These are phyloP conservation scores for Gnatocerus cornutus DNA, from an alignment of 2,888 invertebrate genomes.

Conservation along the genomic window DNA sequence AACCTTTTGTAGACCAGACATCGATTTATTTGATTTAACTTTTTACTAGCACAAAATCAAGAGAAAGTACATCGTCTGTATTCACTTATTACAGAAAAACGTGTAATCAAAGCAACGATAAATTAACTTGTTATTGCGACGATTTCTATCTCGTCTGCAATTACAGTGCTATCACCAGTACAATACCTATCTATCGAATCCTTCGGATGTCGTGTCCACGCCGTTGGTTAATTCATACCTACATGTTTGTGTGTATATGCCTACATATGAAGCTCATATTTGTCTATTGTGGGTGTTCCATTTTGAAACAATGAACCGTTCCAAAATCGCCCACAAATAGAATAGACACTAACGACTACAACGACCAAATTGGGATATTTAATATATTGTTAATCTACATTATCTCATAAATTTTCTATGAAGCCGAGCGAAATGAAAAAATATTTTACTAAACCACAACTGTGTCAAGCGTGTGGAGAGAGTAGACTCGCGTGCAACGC, in stretches of 20 bases:
- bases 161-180: constrained; percentile 7
- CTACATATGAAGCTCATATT: constrained; percentile 32
- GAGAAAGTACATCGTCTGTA: constrained; percentile 1
- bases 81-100: neutral
- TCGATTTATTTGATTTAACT: neutral
- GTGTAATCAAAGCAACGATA: constrained; percentile 19
- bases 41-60: neutral
- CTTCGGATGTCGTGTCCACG: too few relatives aligned
- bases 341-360: neutral
- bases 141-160: constrained; percentile 35
- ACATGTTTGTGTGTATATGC: neutral
- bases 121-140: constrained; percentile 38
- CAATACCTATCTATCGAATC: too few relatives aligned
- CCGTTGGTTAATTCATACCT: too few relatives aligned
- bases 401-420: neutral
- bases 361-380: neutral
- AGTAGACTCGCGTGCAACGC: too few relatives aligned
- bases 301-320: constrained; percentile 40
- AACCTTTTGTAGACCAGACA: constrained; percentile 12
- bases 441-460: too few relatives aligned
- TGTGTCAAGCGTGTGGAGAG: too few relatives aligned
- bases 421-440: neutral
- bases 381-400: neutral
- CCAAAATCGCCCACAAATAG: constrained; percentile 30
- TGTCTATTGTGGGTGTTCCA: constrained; percentile 33